Base-by-base conservation (phyloP, 2,797 vertebrate species). In the Anabas testudineus region DNA sequence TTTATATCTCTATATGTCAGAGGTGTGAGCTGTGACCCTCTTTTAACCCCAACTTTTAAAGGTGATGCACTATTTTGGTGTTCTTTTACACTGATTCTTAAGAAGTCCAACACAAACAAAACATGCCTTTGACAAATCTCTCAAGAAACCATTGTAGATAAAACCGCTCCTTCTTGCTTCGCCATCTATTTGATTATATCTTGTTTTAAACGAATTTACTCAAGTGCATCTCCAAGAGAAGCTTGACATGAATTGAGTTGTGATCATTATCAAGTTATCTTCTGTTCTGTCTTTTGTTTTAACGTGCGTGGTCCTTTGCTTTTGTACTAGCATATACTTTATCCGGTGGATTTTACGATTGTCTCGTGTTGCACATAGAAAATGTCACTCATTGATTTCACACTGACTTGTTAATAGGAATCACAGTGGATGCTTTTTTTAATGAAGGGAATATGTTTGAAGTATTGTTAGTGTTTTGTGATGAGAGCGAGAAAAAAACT, bases 401-500 rank as follows among this genome's bases (percentile, higher is more conserved):
- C 90, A 92, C 89, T 93, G 91, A 93, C 90, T 67, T 89, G 66
- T 65, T 78, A 63, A 86, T 84, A 82, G 77, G 77, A 92, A 83
- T 92, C 54, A 65, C 76, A 61, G 58, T 76, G 56, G 56, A 65
- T 73, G 53, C 56, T 51, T 65, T 73, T 87, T 85, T 74, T 61
- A 77, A 89, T 90, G 87, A 93, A 93, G 90, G 91, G 90, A 93
- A 91, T 83, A 83, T 71, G 74, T 87, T 87, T 85, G 74, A 91
- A 87, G 73, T 86, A 67, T 72, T 51, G 71, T 84, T 64, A 74
- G 48, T 67, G 72, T 80, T 80, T 78, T 82, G 71, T 71, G 80
- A 69, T 15, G 64, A 59, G 45, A 51, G 65, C 86, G 4, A 28
- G 18, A 43, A 70, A 79, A 84, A 87, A 93, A 91, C 90, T 91